Base-by-base conservation (phyloP, 2,888 invertebrate genomes). In the Plebejus argus region DNA sequence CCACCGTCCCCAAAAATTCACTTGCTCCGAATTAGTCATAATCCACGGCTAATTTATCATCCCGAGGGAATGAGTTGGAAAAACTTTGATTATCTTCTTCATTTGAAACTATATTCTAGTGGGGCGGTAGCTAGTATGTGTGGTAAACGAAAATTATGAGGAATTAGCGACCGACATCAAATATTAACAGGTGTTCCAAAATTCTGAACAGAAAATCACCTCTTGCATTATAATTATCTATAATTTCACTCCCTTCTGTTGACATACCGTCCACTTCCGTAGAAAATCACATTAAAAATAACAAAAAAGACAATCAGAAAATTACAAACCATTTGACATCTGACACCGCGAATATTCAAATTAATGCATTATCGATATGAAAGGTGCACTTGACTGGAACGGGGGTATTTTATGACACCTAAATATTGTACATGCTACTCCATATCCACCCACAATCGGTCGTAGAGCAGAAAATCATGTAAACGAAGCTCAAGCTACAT, bases 331-430 rank as follows among this genome's bases (percentile, higher is more conserved):
- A 92, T 93, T 93, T 94, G 93, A 94, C 93, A 94, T 93, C 89
- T 93, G 93, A 94, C 93, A 93, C 93, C 91, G 93, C 92, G 93
- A 93, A 93, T 93, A 93, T 94, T 93, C 91, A 93, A 94, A 94
- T 94, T 94, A 93, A 92, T 91, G 94, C 91, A 92, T 94, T 93
- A 93, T 89, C 91, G 88, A 93, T 93, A 90, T 83, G 86, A 88
- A 86, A 91, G 89, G 91, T 89, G 90, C 91, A 90, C 89, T 90
- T 86, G 91, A 89, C 86, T 89, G 87, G 86, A 88, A 87, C 87
- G 84, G 85, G 91, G 89, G 85, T 86, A 85, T 85, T 89, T 89
- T 89, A 88, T 88, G 86, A 87, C 90, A 89, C 87, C 86, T 85
- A 79, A 81, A 80, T 82, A 79, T 77, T 78, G 82, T 88, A 84